A percentile compares a stretch with the other conserved stretches of the same genome.
phyloP scores from a whole-genome alignment of 2,113 vertebrate genomes.

The Channa maculata region DNA sequence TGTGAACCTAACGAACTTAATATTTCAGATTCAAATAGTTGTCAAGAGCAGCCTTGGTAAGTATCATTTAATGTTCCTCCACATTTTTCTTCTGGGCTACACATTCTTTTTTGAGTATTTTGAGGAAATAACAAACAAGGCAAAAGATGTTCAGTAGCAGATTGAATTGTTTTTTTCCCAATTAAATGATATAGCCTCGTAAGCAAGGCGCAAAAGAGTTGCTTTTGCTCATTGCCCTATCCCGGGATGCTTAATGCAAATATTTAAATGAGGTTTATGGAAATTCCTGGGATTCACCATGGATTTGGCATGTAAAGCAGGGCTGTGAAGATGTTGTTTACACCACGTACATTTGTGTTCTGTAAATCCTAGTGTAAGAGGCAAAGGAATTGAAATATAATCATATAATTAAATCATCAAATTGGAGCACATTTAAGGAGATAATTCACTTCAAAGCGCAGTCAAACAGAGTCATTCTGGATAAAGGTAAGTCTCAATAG shows the following conservation, averaged over 20 bases:
- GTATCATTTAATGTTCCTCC: not conserved
- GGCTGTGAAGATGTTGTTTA: conserved; percentile 61
- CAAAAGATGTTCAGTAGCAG: too few species aligned
- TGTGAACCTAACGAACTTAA: not conserved
- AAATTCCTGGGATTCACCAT: conserved; percentile 82
- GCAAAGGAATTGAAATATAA: conserved; percentile 29
- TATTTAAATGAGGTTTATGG: conserved; percentile 86
- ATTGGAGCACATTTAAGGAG: conserved; percentile 18
- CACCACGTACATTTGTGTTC: conserved; percentile 42
- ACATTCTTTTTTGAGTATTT: not conserved
- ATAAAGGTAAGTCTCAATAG: conserved; percentile 62
- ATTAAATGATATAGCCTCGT: not conserved
- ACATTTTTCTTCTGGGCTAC: not conserved
- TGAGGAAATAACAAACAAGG: too few species aligned
- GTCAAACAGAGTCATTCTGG: conserved; percentile 10
- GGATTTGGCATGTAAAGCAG: conserved; percentile 86
- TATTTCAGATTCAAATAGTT: too few species aligned
- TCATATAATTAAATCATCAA: conserved; percentile 9
- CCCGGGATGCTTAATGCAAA: conserved; percentile 80
- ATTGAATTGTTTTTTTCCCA: not conserved
- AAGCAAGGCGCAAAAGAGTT: conserved; percentile 6
- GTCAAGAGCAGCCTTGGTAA: conserved; percentile 8
- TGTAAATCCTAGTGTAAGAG: conserved; percentile 30
- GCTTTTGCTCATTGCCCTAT: conserved; percentile 42
- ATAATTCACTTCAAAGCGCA: conserved; percentile 17